Evolutionary conservation across 2,888 invertebrate species (phyloP).

Genomic region (Athripsodes cinereus): DNA sequence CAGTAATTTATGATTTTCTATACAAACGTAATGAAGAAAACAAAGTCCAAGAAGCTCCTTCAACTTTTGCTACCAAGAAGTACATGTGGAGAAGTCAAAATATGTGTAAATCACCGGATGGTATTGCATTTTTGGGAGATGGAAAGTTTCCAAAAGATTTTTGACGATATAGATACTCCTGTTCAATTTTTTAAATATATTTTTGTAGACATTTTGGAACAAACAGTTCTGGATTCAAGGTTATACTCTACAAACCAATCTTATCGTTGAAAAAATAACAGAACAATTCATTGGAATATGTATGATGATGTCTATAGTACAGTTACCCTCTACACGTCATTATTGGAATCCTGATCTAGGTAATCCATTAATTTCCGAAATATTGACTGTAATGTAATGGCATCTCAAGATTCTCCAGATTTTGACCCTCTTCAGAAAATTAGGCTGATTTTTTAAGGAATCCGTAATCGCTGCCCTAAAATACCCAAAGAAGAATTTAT

Average conservation of each 20-base stretch:
- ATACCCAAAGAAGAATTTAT: slow-evolving; percentile 10
- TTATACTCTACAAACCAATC: not conserved
- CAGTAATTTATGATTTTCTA: no score
- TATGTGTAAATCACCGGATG: slow-evolving; percentile 6
- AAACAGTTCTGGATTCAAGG: not conserved
- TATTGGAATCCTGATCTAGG: slow-evolving; percentile 8
- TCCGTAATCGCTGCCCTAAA: slow-evolving; percentile 7
- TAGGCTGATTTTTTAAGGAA: slow-evolving; percentile 7
- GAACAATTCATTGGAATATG: slow-evolving; percentile 4
- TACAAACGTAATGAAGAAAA: no score
- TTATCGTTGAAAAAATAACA: no score
- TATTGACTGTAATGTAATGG: slow-evolving; percentile 1
- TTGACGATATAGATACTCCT: no score
- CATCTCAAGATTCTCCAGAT: slow-evolving; percentile 6
- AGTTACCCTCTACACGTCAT: slow-evolving; percentile 8
- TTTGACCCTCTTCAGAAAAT: slow-evolving; percentile 10
- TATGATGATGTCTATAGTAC: slow-evolving; percentile 6
- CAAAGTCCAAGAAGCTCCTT: slow-evolving; percentile 3
- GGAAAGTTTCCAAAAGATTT: slow-evolving; percentile 2
- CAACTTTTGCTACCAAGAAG: slow-evolving; percentile 8
- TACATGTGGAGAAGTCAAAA: slow-evolving; percentile 4
- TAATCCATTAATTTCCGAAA: slow-evolving; percentile 7
- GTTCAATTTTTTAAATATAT: slow-evolving; percentile 1
- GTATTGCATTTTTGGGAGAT: not conserved
- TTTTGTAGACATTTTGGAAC: not conserved